Percentiles rank a stretch among this genome's conserved stretches.
Evolutionary conservation across 2,888 invertebrate genomes (phyloP).

Genomic region (Metalampra italica): DNA sequence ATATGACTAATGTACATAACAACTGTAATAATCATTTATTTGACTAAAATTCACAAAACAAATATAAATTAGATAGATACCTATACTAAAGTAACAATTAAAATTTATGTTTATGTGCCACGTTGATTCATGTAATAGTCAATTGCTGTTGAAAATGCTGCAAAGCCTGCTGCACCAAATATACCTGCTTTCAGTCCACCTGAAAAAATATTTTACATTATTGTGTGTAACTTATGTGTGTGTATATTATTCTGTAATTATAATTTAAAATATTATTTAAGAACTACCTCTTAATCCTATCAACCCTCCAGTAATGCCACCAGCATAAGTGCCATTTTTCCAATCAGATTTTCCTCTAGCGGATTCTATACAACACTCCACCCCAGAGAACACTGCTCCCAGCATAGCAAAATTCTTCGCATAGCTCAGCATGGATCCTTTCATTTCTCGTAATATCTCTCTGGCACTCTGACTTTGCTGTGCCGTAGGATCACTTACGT

Average conservation of each 20-base stretch:
- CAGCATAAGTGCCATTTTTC: slow-evolving; percentile 97
- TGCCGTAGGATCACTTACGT: slow-evolving; percentile 81
- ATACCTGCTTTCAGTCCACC: slow-evolving; percentile 96
- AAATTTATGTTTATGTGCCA: slow-evolving; percentile 11
- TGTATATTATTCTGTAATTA: no score
- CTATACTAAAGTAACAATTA: not conserved
- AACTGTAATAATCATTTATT: no score
- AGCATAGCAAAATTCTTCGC: slow-evolving; percentile 99
- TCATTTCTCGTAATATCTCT: slow-evolving; percentile 95
- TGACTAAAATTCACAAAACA: no score
- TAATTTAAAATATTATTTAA: not conserved
- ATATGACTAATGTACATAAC: no score
- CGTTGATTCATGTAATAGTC: slow-evolving; percentile 94
- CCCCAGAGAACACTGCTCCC: slow-evolving; percentile 94
- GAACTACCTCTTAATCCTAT: slow-evolving; percentile 87
- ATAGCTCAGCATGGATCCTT: slow-evolving; percentile 91
- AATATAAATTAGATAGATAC: no score
- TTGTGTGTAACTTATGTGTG: no score
- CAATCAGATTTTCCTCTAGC: slow-evolving; percentile 97
- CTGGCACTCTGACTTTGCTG: slow-evolving; percentile 88
- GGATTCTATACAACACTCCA: slow-evolving; percentile 96
- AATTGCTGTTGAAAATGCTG: slow-evolving; percentile 96
- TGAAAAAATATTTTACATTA: slow-evolving; percentile 59
- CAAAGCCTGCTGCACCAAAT: slow-evolving; percentile 97
- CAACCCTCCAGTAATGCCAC: slow-evolving; percentile 95